Conservation (phyloP, 2,888 invertebrate genomes). For the Sthenelais limicola region DNA sequence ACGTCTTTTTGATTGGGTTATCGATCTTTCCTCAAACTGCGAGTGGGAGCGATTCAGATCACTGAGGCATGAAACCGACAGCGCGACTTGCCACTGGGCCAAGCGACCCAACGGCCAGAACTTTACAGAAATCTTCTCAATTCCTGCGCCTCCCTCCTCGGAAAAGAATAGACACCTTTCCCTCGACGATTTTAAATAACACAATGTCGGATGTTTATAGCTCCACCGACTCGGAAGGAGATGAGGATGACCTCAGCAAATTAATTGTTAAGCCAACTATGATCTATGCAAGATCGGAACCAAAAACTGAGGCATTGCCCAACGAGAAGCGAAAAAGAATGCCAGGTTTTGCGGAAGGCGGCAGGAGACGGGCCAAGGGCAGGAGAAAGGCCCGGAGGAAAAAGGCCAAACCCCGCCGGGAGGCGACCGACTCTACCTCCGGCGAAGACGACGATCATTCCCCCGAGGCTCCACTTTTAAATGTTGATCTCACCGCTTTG, state of each 20-base stretch:
- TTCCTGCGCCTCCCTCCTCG: too few species aligned
- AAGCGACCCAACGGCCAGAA: too few species aligned
- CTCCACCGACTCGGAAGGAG: constrained; percentile 21
- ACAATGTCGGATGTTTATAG: too few species aligned
- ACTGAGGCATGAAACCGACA: too few species aligned
- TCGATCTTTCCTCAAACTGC: too few species aligned
- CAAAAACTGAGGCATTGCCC: not conserved
- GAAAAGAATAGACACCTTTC: too few species aligned
- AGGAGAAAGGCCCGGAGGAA: not conserved
- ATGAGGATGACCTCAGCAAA: constrained; percentile 18
- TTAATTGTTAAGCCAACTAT: constrained; percentile 9
- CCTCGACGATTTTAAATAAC: too few species aligned
- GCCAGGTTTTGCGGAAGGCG: too few species aligned
- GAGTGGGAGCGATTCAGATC: too few species aligned
- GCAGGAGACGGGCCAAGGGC: not conserved
- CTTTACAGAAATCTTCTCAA: too few species aligned
- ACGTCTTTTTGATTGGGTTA: too few species aligned
- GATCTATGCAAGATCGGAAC: not conserved
- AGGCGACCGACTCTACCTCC: not conserved
- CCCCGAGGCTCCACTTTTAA: not conserved
- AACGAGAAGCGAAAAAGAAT: not conserved
- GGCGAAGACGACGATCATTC: not conserved
- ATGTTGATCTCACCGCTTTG: constrained; percentile 4
- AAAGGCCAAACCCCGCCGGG: constrained; percentile 9
- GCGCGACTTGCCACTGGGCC: too few species aligned